These are phyloP conservation scores for Hypanus sabinus DNA, from an alignment of 2,113 vertebrate genomes.

Conservation along the genomic window DNA sequence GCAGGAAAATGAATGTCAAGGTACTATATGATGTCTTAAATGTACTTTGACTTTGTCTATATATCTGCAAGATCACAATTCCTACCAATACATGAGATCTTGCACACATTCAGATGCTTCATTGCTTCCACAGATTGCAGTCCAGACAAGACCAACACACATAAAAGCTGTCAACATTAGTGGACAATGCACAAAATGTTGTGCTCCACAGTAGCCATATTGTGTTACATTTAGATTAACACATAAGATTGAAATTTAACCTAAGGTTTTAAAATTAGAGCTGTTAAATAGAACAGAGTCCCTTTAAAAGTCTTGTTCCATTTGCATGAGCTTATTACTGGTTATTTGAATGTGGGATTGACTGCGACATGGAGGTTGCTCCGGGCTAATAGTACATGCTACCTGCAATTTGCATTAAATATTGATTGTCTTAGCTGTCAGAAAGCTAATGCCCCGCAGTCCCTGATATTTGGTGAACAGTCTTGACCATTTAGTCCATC, in stretches of 20 bases:
- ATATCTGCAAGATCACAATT: background rate
- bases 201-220: background rate
- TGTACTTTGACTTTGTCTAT: background rate
- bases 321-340: constrained; percentile 27
- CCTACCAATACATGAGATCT: background rate
- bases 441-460: constrained; percentile 32
- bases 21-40: too few relatives aligned
- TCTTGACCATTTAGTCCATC: constrained; percentile 37
- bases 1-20: too few relatives aligned
- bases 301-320: background rate
- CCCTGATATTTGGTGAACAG: constrained; percentile 28
- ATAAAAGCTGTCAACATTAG: background rate
- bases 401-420: constrained; percentile 36
- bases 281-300: background rate
- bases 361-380: constrained; percentile 17
- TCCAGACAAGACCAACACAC: background rate
- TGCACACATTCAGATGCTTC: background rate
- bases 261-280: background rate
- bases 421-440: constrained; percentile 37
- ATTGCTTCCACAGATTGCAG: background rate
- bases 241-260: background rate
- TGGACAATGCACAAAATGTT: background rate
- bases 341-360: constrained; percentile 29
- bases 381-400: constrained; percentile 15
- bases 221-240: constrained; percentile 3